phyloP scores from a whole-genome alignment of 2,888 invertebrate species.

The Steinernema scapterisci region DNA sequence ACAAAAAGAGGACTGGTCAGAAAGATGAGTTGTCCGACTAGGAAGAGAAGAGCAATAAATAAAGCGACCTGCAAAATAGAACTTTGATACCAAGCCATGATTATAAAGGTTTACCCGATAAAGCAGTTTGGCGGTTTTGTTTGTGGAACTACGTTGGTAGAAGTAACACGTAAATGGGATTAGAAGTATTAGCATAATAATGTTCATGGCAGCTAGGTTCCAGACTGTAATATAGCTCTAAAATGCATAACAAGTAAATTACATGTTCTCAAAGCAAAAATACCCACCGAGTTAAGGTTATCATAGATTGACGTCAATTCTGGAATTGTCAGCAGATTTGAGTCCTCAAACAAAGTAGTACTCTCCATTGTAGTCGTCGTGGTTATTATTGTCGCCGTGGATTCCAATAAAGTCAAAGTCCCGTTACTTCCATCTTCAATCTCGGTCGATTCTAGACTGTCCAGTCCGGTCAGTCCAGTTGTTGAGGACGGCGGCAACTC shows the following conservation, averaged over 20 bases:
- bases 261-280: too few species aligned
- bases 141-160: constrained; percentile 17
- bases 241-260: too few species aligned
- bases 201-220: constrained; percentile 39
- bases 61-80: constrained; percentile 56
- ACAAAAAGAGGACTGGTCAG: constrained; percentile 59
- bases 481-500: background rate
- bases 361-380: background rate
- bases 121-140: constrained; percentile 49
- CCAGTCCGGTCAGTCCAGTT: background rate
- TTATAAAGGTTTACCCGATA: constrained; percentile 53
- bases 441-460: background rate
- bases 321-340: constrained; percentile 11
- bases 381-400: background rate
- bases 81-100: too few species aligned
- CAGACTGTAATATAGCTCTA: constrained; percentile 39
- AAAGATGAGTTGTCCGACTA: constrained; percentile 57
- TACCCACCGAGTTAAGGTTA: constrained; percentile 28
- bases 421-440: background rate
- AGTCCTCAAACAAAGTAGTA: constrained; percentile 1
- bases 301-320: constrained; percentile 29
- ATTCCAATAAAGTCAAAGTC: background rate
- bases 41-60: constrained; percentile 53
- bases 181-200: constrained; percentile 41
- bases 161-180: constrained; percentile 40